Evolutionary conservation across 2,113 vertebrate species (phyloP).

Genomic region (Petroica traversi): DNA sequence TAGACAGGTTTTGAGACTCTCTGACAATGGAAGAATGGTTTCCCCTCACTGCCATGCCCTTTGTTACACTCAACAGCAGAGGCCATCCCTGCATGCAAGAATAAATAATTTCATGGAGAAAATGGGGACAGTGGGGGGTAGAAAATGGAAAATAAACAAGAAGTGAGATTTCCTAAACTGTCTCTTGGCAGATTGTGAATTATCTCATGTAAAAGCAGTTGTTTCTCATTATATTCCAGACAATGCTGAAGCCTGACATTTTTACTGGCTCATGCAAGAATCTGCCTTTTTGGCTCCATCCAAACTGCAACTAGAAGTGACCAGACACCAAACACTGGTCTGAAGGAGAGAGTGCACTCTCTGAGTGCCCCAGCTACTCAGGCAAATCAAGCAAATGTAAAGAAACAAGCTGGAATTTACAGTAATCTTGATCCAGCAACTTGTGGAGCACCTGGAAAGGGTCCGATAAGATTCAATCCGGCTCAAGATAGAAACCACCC

Average conservation of each 20-base stretch:
- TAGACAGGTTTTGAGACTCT: not conserved
- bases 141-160: not conserved
- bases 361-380: not conserved
- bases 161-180: not conserved
- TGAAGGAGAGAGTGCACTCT: not conserved
- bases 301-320: not conserved
- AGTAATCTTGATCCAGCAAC: not conserved
- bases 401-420: not conserved
- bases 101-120: not conserved
- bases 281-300: not conserved
- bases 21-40: not conserved
- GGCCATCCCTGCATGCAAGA: not conserved
- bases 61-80: not conserved
- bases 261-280: not conserved
- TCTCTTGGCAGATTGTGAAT: not conserved
- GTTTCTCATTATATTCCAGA: not conserved
- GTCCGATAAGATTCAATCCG: not conserved
- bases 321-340: not conserved
- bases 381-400: not conserved
- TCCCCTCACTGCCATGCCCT: not conserved
- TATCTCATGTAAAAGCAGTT: not conserved
- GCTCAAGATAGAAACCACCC: not conserved
- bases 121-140: rapidly evolving
- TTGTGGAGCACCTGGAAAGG: not conserved
- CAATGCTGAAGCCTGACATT: not conserved